These are phyloP conservation scores for Colletes gigas DNA, from an alignment of 1,140 invertebrate genomes.

Conservation along the genomic window DNA sequence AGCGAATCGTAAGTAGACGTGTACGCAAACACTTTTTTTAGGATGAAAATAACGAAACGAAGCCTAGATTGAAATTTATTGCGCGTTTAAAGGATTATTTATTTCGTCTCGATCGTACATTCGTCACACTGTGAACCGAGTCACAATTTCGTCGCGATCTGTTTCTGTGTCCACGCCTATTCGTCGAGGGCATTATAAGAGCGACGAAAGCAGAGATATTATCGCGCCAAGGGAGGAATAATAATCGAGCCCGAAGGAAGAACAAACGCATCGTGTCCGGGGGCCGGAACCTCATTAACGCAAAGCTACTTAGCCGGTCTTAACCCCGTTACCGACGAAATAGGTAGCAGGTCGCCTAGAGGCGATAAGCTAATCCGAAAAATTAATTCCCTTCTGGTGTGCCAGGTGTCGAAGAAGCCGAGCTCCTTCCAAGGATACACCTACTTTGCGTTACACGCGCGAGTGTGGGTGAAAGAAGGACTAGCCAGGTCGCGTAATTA, in stretches of 20 bases:
- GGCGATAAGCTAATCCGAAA: conserved; percentile 80
- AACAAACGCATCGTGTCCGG: conserved; percentile 47
- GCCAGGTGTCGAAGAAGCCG: conserved; percentile 74
- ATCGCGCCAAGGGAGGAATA: no score
- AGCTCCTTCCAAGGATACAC: conserved; percentile 30
- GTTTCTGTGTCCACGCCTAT: no score
- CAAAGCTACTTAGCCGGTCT: conserved; percentile 73
- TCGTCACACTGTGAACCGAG: no score
- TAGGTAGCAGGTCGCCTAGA: conserved; percentile 69
- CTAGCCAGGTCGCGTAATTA: conserved; percentile 68
- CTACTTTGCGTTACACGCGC: not conserved
- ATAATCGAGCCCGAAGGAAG: not conserved
- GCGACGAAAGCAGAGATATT: not conserved
- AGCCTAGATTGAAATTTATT: no score
- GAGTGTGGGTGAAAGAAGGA: conserved; percentile 34
- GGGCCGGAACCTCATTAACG: conserved; percentile 72
- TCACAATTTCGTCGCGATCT: no score
- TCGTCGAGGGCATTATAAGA: not conserved
- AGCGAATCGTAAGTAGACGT: no score
- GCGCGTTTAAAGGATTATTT: no score
- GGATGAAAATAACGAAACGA: no score
- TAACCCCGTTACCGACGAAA: conserved; percentile 70
- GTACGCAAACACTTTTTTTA: no score
- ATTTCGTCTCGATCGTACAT: no score
- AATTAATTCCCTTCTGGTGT: conserved; percentile 76